Base-by-base conservation (phyloP, 1,140 invertebrate genomes). In the Philotrypesis tridentata region DNA sequence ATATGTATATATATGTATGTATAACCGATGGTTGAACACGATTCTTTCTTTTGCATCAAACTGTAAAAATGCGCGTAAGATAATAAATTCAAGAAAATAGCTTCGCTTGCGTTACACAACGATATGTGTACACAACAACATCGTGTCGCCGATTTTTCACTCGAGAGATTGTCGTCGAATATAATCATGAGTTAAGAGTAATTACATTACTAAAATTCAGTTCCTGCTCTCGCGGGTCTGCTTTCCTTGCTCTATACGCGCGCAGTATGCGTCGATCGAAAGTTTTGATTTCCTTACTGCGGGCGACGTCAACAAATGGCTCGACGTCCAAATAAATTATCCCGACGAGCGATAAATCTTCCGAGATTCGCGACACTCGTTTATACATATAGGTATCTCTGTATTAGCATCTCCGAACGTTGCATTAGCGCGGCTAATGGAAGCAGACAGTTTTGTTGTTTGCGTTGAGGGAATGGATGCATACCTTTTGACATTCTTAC, bases 221-320 rank as follows among this genome's bases (percentile, higher is more conserved):
- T 37, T 37, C 33, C 33, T 37, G 33, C 9, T 37, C 33, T n/a
- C 4, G 9, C 40, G 40, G 12, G 40, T n/a, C n/a, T 11, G 40
- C 40, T 43, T 43, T 43, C 40, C 12, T 43, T 43, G 40, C 40
- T 61, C 23, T 2, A 7, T 2, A 4, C 48, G 21, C 60, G 23
- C 0, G 5, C 60, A 25, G 12, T 5, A 3, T 12, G 12, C 2
- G 48, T 33, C 65, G 76, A 78, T 78, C 25, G 76, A 78, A 78
- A 78, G 76, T 78, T 70, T 43, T 65, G 76, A 78, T 70, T 78
- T 31, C 40, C 40, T 60, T 67, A 12, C 40, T 37, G 4, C 9
- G 33, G 63, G 37, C 37, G 75, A 67, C 61, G 14, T 77, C 61
- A 67, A 77, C 27, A 29, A 77, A 77, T 77, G 75, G 21, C 37